Evolutionary conservation across 2,113 vertebrate genomes (phyloP), one percentile per base, ranked within the genome.

Genomic region (Crotalus helleri): DNA sequence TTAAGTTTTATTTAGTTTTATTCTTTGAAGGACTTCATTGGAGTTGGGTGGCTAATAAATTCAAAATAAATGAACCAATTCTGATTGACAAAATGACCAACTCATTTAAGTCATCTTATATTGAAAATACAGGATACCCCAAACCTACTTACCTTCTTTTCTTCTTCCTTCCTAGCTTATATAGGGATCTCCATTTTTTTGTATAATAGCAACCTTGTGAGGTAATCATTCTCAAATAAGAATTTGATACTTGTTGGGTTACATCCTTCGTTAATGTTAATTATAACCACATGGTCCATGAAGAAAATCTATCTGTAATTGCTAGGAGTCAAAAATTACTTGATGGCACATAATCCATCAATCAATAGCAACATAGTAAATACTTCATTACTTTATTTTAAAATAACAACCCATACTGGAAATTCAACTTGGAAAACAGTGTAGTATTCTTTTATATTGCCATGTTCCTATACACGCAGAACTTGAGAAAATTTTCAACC

Each of bases 391-490:
- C 9, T 91, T 91, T 87, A 91, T 91, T 74, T 87, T 90, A 46
- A 46, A 51, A 74, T 87, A 69, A 90, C 12, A n/a, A 87, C 91
- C 33, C 19, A n/a, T 90, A 54, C 15, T 57, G 17, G n/a, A 64
- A 89, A 1, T 61, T 9, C 64, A 92, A 33, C 44, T 44, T 90
- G 58, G 10, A 81, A 91, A 86, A 89, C 8, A 26, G 59, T 85
- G n/a, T 33, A 17, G 0, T 13, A 21, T 3, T 85, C 44, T 0
- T 33, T 49, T 0, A 11, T 5, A 0, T 19, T 19, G 33, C 39
- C 39, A 92, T 33, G 24, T n/a, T 17, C n/a, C 85, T 53, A 69
- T 51, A 88, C 23, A 81, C 12, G 24, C 5, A 0, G 1, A 44
- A 29, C 11, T 81, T 81, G 33, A 81, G 74, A 81, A 39, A 44